A percentile compares a stretch with the other conserved stretches of the same genome.
phyloP scores from a whole-genome alignment of 2,797 vertebrate species.

The Paguma larvata region DNA sequence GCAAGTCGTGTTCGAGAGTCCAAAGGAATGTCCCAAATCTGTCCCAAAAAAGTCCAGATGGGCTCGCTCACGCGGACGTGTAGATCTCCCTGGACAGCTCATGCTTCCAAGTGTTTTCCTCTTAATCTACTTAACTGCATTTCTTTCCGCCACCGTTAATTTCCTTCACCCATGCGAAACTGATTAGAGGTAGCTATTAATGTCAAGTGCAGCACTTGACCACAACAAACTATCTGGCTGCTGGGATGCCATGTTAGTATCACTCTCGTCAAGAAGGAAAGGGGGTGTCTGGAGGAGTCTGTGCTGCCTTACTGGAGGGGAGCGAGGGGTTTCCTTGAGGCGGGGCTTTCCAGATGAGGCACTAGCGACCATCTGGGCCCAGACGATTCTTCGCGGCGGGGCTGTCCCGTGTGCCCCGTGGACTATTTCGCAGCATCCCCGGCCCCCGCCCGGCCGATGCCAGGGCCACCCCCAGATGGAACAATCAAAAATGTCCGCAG shows the following conservation, averaged over 20 bases:
- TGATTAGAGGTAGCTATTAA: neutral
- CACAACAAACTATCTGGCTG: neutral
- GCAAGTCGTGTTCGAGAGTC: constrained; percentile 82
- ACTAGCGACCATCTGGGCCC: neutral
- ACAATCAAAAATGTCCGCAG: too few species aligned
- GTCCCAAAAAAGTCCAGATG: constrained; percentile 87
- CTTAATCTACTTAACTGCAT: constrained; percentile 1
- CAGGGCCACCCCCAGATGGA: too few species aligned
- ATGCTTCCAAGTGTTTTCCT: neutral
- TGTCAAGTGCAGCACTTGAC: neutral
- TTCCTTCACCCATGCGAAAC: neutral
- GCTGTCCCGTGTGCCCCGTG: neutral
- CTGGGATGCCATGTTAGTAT: neutral
- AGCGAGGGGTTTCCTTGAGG: neutral
- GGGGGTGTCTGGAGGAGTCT: neutral
- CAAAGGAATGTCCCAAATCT: constrained; percentile 86
- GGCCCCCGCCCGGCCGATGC: neutral
- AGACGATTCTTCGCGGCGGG: neutral
- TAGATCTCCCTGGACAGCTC: neutral
- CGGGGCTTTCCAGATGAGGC: neutral
- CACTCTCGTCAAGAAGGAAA: neutral
- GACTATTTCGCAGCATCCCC: neutral
- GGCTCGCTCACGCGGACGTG: constrained; percentile 64
- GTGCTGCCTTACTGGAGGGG: neutral
- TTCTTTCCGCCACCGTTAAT: neutral